These are phyloP conservation scores for Petrocephalus microphthalmus DNA, from an alignment of 2,113 vertebrate genomes.

Conservation along the genomic window DNA sequence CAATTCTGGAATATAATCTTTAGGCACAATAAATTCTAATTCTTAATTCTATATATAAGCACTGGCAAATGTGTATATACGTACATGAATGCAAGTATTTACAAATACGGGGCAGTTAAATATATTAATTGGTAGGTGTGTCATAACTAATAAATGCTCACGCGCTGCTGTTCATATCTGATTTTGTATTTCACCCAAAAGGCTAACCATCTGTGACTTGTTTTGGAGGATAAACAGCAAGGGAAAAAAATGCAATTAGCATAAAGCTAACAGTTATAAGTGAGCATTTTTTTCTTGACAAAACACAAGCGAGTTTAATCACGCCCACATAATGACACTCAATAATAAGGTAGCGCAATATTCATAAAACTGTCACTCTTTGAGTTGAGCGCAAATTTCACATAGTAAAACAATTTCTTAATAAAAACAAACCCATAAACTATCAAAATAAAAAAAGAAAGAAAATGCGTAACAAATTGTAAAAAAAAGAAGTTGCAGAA, in stretches of 20 bases:
- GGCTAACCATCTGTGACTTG: not conserved
- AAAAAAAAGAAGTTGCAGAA: not conserved
- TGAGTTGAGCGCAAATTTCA: not conserved
- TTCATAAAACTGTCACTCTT: not conserved
- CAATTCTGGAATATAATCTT: not conserved
- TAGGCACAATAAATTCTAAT: not conserved
- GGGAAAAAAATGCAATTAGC: not conserved
- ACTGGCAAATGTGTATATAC: not conserved
- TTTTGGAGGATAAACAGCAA: not conserved
- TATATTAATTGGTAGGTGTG: not conserved
- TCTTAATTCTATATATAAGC: not conserved
- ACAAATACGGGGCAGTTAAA: not conserved
- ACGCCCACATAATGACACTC: not conserved
- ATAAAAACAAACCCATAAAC: not conserved
- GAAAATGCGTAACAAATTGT: not conserved
- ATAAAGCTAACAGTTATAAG: not conserved
- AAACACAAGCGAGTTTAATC: not conserved
- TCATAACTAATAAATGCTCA: not conserved
- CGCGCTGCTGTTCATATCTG: not conserved
- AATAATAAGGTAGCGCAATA: not conserved
- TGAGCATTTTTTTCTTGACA: not conserved
- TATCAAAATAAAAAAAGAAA: not conserved
- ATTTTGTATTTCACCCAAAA: not conserved
- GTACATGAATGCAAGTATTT: not conserved
- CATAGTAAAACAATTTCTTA: not conserved